Conservation (phyloP, 2,888 invertebrate species). For the Cephus runcator region DNA sequence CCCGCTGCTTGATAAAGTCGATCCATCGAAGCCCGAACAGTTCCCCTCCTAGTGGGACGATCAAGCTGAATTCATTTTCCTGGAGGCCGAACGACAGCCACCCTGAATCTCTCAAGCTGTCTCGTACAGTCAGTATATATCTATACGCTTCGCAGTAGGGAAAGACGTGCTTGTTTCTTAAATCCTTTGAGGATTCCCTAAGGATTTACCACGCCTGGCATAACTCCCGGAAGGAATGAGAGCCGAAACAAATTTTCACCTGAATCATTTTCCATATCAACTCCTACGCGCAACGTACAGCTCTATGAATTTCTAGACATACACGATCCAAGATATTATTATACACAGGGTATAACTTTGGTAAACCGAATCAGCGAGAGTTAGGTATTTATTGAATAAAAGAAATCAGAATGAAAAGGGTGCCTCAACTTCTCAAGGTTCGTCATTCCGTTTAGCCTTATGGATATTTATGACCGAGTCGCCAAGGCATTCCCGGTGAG, state of each 20-base stretch:
- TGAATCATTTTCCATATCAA: neutral
- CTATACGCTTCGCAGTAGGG: neutral
- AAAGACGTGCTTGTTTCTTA: neutral
- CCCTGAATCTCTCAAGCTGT: neutral
- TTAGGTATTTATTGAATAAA: no score
- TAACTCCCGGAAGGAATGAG: neutral
- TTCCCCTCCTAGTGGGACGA: conserved; percentile 28
- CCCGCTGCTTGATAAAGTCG: conserved; percentile 43
- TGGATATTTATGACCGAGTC: neutral
- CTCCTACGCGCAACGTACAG: neutral
- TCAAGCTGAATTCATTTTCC: neutral
- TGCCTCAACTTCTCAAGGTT: neutral
- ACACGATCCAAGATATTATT: neutral
- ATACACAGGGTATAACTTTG: neutral
- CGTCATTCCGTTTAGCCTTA: neutral
- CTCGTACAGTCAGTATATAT: neutral
- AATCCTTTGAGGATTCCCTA: neutral
- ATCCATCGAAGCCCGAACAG: conserved; percentile 53
- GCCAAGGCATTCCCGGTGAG: neutral
- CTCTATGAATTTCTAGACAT: neutral
- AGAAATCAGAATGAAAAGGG: no score
- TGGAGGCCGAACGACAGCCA: neutral
- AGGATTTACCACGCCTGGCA: neutral
- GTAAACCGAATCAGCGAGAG: neutral
- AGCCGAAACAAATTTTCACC: neutral